Percentiles rank a stretch among this genome's conserved stretches.
phyloP scores from a whole-genome alignment of 2,113 vertebrate species.

The Oreocharis arfaki region DNA sequence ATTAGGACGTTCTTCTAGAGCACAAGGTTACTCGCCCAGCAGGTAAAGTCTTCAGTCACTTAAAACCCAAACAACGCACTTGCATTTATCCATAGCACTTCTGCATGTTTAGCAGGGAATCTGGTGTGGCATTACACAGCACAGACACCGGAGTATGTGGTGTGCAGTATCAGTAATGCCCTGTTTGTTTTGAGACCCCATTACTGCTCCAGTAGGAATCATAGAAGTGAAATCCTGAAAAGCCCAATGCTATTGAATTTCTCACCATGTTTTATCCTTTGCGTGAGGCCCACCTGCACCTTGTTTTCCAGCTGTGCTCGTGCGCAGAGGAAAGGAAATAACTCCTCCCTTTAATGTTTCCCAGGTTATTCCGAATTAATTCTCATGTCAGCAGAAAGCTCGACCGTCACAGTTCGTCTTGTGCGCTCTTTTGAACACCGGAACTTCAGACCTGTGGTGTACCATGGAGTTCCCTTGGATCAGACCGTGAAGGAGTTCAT shows the following conservation, averaged over 20 bases:
- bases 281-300: not conserved
- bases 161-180: not conserved
- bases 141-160: not conserved
- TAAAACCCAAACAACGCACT: not conserved
- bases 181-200: not conserved
- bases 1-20: not conserved
- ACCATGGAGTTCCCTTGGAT: slow-evolving; percentile 74
- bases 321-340: not conserved
- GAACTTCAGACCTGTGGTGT: slow-evolving; percentile 87
- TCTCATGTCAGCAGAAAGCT: slow-evolving; percentile 71
- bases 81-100: not conserved
- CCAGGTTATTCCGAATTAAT: not conserved
- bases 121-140: not conserved
- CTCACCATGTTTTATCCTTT: not conserved
- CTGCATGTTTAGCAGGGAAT: not conserved
- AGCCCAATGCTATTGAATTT: not conserved
- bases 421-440: slow-evolving; percentile 89
- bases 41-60: not conserved
- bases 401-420: slow-evolving; percentile 85
- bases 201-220: not conserved
- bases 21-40: not conserved
- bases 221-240: not conserved
- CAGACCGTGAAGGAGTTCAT: slow-evolving; percentile 86
- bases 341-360: not conserved
- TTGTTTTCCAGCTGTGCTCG: not conserved